These are phyloP conservation scores for Apaloderma vittatum DNA, from an alignment of 2,113 vertebrate species.

Conservation along the genomic window DNA sequence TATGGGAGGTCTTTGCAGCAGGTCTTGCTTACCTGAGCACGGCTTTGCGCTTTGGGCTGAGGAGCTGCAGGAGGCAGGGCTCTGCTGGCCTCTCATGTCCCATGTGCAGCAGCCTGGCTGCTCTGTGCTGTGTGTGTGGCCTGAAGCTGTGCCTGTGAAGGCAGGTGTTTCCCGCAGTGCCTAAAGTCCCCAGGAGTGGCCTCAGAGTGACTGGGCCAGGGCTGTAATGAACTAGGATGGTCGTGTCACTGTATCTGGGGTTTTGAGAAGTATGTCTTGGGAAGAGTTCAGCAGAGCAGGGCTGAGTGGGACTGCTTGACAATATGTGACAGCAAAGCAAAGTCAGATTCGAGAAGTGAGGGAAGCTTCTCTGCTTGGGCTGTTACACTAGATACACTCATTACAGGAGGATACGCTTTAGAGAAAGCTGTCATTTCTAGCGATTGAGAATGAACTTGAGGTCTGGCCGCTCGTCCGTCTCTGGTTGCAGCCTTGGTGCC, in stretches of 20 bases:
- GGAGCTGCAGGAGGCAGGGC: background rate
- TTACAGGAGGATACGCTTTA: background rate
- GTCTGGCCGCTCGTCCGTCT: background rate
- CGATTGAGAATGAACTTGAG: background rate
- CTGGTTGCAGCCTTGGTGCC: background rate
- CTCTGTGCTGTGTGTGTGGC: background rate
- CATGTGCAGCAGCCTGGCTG: background rate
- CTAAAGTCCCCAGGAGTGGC: rapidly evolving
- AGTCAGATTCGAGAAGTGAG: background rate
- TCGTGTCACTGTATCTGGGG: background rate
- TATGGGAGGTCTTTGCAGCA: background rate
- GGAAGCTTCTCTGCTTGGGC: background rate
- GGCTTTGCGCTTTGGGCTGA: background rate
- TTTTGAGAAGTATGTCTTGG: background rate
- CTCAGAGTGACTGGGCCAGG: background rate
- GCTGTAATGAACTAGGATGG: background rate
- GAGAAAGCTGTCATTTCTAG: background rate
- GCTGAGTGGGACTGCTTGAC: background rate
- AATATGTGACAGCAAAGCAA: background rate
- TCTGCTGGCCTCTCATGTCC: background rate
- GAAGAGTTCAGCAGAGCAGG: background rate
- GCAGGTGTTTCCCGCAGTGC: background rate
- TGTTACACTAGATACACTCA: background rate
- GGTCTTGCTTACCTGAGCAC: background rate
- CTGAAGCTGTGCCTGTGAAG: background rate